Percentiles rank a stretch among this genome's conserved stretches.
Evolutionary conservation across 1,140 invertebrate genomes (phyloP).

Genomic region (Brachystomella parvula): DNA sequence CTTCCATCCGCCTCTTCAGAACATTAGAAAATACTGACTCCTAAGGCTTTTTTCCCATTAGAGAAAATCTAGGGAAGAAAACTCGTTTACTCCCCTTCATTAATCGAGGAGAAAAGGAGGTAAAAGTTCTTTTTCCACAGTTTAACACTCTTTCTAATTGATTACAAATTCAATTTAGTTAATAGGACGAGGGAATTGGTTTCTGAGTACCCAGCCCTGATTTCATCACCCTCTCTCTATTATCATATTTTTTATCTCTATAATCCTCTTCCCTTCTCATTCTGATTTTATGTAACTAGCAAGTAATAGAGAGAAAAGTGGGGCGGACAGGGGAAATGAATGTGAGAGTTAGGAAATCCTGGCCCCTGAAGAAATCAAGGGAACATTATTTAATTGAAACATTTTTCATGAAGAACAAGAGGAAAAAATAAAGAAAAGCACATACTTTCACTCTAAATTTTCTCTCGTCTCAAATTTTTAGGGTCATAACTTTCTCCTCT

Average conservation of each 20-base stretch:
- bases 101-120: neutral
- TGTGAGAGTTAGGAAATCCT: too few species aligned
- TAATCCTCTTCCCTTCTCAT: neutral
- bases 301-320: neutral
- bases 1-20: neutral
- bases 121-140: neutral
- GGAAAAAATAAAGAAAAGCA: neutral
- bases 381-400: conserved; percentile 39
- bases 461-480: too few species aligned
- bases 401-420: conserved; percentile 33
- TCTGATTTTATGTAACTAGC: neutral
- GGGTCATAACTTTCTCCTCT: neutral
- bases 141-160: conserved; percentile 12
- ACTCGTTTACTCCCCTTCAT: neutral
- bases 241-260: neutral
- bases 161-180: conserved; percentile 10
- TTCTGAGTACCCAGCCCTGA: neutral
- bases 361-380: conserved; percentile 39
- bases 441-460: neutral
- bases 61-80: neutral
- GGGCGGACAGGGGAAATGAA: neutral
- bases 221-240: neutral
- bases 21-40: neutral
- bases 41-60: neutral
- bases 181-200: neutral